Conservation (phyloP, 2,888 invertebrate species). For the Anodontia alba region DNA sequence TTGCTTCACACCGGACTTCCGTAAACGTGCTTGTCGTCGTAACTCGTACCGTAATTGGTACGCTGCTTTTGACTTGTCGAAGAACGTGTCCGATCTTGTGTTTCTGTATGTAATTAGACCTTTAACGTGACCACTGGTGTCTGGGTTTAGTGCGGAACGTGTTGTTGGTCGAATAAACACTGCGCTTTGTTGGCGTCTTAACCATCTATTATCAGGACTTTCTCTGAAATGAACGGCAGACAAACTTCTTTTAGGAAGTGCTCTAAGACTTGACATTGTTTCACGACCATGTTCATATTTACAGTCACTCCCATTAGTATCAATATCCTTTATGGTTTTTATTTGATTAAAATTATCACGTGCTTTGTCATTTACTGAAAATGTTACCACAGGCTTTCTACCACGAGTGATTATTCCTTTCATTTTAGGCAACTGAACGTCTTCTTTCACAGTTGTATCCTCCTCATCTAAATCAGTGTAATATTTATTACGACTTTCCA, state of each 20-base stretch:
- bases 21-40: conserved; percentile 44
- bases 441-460: conserved; percentile 1
- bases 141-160: neutral
- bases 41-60: conserved; percentile 60
- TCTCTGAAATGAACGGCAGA: conserved; percentile 47
- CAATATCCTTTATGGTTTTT: neutral
- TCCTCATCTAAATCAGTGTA: neutral
- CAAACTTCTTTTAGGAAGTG: conserved; percentile 29
- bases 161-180: neutral
- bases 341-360: neutral
- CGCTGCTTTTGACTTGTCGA: conserved; percentile 63
- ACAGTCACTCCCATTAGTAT: neutral
- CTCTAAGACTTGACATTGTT: neutral
- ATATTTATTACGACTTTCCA: too few relatives aligned
- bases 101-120: neutral
- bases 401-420: conserved; percentile 52
- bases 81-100: conserved; percentile 51
- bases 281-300: neutral
- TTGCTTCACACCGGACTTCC: conserved; percentile 43
- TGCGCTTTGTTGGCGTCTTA: conserved; percentile 55
- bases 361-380: conserved; percentile 51
- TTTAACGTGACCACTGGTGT: neutral
- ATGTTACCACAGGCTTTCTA: conserved; percentile 56
- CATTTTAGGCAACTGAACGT: conserved; percentile 27
- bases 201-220: conserved; percentile 27